These are phyloP conservation scores for Xylota sylvarum DNA, from an alignment of 2,888 invertebrate genomes.

Conservation along the genomic window DNA sequence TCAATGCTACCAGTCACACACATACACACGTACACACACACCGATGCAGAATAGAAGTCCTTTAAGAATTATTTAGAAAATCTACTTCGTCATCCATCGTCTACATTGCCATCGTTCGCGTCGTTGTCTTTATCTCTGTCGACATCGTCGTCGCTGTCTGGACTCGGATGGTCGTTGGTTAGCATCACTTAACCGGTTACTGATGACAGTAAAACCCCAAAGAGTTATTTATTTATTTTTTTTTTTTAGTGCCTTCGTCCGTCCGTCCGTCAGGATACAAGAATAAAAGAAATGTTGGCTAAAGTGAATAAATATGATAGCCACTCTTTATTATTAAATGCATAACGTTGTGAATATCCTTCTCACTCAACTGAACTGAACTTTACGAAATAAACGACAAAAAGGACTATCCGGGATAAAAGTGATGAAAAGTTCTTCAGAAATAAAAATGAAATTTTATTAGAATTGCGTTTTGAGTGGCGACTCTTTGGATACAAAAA, in stretches of 20 bases:
- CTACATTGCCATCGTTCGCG: background rate
- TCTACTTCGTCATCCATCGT: background rate
- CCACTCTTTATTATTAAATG: slow-evolving; percentile 57
- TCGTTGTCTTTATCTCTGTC: background rate
- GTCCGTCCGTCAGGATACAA: background rate
- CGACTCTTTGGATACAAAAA: background rate
- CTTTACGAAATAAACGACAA: slow-evolving; percentile 11
- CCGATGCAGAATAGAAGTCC: background rate
- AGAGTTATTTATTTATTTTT: slow-evolving; percentile 12
- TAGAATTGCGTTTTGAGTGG: background rate
- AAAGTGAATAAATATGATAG: slow-evolving; percentile 56
- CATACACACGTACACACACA: background rate
- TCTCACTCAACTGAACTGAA: slow-evolving; percentile 22
- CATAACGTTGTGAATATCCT: slow-evolving; percentile 38
- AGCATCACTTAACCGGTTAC: slow-evolving; percentile 32
- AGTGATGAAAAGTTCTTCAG: slow-evolving; percentile 7
- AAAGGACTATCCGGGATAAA: background rate
- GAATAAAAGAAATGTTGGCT: slow-evolving; percentile 1
- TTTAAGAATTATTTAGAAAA: background rate
- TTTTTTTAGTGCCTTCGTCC: background rate
- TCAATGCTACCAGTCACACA: background rate
- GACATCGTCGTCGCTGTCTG: background rate
- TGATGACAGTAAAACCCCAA: slow-evolving; percentile 38
- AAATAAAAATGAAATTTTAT: slow-evolving; percentile 1
- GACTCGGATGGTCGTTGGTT: slow-evolving; percentile 6